Evolutionary conservation across 2,113 vertebrate species (phyloP), one percentile per base, ranked within the genome.

Genomic region (Lepisosteus osseus): DNA sequence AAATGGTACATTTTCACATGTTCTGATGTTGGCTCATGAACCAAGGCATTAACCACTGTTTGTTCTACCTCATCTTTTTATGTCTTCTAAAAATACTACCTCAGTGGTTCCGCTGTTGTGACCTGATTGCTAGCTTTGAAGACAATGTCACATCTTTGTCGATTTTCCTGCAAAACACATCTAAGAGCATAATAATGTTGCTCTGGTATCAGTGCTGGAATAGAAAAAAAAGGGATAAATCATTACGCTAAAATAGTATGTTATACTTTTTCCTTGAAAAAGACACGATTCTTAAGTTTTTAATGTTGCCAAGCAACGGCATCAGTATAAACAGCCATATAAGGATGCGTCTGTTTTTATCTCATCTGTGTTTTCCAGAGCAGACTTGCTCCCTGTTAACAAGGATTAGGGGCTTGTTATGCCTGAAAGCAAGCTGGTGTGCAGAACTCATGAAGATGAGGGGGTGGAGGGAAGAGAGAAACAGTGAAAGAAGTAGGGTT

Each of bases 271-370:
- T 68, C 61, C 65, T 62, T 55, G 51, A 56, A n/a, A 61, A 73
- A 76, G 59, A 63, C 55, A 73, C 63, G 44, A 42, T 29, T 15
- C 64, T 67, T 12, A 61, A 73, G 67, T 65, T 73, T 67, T 68
- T 68, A 62, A 5, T 42, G 72, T 78, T 80, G 72, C 79, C 55
- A 56, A 67, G 79, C 75, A 81, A 81, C 79, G 62, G 74, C 42
- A 75, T 66, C 71, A 75, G 75, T 61, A 77, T 69, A 72, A 72
- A 64, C 61, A 55, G 43, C 74, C 74, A 69, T 72, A 76, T 69
- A 76, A 68, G 74, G 74, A 57, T 45, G 61, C 43, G 7, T 51
- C 70, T 72, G 70, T 72, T 72, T 75, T 69, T 69, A 72, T 69
- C 70, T 76, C 61, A 66, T 56, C 66, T 68, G 47, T 57, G 59